Evolutionary conservation across 2,113 vertebrate species (phyloP), one percentile per base, ranked within the genome.

Genomic region (Ageneiosus marmoratus): DNA sequence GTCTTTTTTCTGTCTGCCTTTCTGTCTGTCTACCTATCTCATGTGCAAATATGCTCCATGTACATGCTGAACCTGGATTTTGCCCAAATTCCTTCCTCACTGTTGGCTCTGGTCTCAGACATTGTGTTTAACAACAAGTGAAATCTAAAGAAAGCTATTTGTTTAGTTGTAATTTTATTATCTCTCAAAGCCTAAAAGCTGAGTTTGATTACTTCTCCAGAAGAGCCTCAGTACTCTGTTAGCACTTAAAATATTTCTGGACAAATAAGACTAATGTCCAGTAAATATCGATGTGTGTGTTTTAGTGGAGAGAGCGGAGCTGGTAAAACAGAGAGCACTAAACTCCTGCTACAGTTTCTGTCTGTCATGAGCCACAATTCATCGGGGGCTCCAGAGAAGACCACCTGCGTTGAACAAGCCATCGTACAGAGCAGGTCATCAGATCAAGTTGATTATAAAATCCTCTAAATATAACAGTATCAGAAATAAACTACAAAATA

Each of bases 291-390:
- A 9, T 84, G 67, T 75, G 77, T 82, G 80, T 80, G 62, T 34
- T 70, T 58, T 91, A 98, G 96, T 3, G 96, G 96, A 60, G 96
- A 98, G 91, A 97, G 96, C 5, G 96, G 96, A 62, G 96, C 96
- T 58, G 96, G 96, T 27, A 98, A 98, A 92, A 98, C 96, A 0
- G 96, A 98, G 88, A 98, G 96, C 90, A 97, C 96, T 34, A 98
- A 97, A 88, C 87, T 98, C 85, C 91, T 97, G 86, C 92, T 98
- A 72, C 96, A 96, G 91, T 98, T 97, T 79, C 92, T 97, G 84
- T 98, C 96, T 1, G 93, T 96, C 74, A 97, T 96, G 96, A 98
- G 96, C 90, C 96, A 98, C 90, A 96, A 93, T 65, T 95, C 95
- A 1, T 86, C 94, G 0, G 95, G 93, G 46, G 93, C 91, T 0